phyloP scores from a whole-genome alignment of 2,797 vertebrate species.

The Dendrocincla tyrannina region DNA sequence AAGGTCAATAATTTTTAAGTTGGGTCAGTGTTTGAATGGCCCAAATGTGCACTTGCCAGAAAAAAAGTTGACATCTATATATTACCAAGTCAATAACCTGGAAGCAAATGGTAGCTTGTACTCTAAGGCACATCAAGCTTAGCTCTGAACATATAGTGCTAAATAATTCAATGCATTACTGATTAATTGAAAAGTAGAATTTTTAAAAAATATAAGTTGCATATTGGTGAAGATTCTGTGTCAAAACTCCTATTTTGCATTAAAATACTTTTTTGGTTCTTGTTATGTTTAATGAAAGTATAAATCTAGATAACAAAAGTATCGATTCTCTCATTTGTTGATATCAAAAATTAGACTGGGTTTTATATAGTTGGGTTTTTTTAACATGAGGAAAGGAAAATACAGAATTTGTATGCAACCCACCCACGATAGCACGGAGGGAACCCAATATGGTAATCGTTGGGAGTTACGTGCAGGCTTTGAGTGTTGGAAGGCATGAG shows the following conservation, averaged over 20 bases:
- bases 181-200: neutral
- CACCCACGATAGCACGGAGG: rapidly evolving
- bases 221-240: neutral
- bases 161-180: neutral
- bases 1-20: neutral
- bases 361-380: neutral
- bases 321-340: neutral
- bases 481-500: neutral
- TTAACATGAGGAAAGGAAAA: neutral
- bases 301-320: neutral
- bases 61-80: neutral
- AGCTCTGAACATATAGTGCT: neutral
- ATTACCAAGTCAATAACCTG: neutral
- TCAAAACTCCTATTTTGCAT: neutral
- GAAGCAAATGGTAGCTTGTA: neutral
- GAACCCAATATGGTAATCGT: neutral
- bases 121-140: neutral
- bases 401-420: neutral
- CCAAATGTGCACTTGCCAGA: neutral
- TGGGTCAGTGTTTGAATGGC: neutral
- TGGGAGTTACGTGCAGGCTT: neutral
- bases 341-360: neutral
- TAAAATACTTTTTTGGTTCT: neutral
- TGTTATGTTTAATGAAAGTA: neutral
- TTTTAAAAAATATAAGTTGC: neutral